These are phyloP conservation scores for Sardinella longiceps DNA, from an alignment of 2,797 vertebrate genomes.

Conservation along the genomic window DNA sequence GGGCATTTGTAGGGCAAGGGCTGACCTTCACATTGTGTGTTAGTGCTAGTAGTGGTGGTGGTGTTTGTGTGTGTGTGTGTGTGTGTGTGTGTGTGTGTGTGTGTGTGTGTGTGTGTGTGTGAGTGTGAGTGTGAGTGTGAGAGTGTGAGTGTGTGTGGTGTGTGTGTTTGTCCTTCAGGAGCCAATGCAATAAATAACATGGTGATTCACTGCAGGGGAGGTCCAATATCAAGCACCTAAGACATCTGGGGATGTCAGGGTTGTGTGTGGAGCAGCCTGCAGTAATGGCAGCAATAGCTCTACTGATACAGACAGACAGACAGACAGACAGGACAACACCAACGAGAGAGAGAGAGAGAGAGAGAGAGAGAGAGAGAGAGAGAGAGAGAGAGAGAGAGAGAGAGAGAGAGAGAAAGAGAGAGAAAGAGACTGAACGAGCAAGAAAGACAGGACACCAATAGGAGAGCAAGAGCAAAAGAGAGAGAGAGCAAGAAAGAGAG, in stretches of 20 bases:
- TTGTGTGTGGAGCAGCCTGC: not conserved
- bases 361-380: not conserved
- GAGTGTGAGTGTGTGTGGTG: too few species aligned
- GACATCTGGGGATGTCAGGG: conserved; percentile 12
- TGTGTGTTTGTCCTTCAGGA: conserved; percentile 15
- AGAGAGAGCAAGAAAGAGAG: not conserved
- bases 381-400: conserved; percentile 6
- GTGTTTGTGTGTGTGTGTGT: too few species aligned
- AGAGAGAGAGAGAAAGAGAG: not conserved
- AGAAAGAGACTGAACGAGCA: not conserved
- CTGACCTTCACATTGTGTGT: conserved; percentile 15
- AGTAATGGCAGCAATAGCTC: conserved; percentile 15
- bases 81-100: too few species aligned
- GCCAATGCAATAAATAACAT: conserved; percentile 17
- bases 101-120: too few species aligned
- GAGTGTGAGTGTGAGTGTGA: too few species aligned
- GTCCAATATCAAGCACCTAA: not conserved
- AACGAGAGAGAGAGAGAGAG: not conserved
- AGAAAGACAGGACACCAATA: not conserved
- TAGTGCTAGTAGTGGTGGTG: not conserved
- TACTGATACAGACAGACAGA: not conserved
- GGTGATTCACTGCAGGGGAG: not conserved
- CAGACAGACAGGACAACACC: not conserved
- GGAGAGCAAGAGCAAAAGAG: not conserved
- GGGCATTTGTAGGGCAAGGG: conserved; percentile 8